Evolutionary conservation across 1,140 invertebrate genomes (phyloP), one percentile per base, ranked within the genome.

Genomic region (Lucilia cuprina): DNA sequence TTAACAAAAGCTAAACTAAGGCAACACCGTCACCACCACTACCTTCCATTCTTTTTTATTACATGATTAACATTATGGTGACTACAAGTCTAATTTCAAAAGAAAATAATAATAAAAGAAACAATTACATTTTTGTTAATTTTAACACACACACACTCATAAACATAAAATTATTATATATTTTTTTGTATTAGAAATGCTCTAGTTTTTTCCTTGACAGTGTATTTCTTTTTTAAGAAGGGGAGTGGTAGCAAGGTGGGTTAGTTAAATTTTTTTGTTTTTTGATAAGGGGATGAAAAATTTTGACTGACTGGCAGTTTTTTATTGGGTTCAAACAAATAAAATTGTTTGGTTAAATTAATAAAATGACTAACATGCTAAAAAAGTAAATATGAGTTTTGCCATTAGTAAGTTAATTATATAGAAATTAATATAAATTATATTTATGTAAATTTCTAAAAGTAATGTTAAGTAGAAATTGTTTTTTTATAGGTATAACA

Each of bases 281-380:
- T 77, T 14, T 41, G 41, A 41, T 55, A 13, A n/a, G 50, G 50
- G 50, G 50, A 17, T 55, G 50, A 55, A 55, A 55, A 41, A 10
- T 30, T 41, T 41, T 55, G 50, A 55, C 50, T 55, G 17, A 55
- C 50, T 55, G 50, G 50, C 50, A 55, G 7, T 41, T 41, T 41
- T 41, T 41, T 41, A 7, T 41, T 41, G 41, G 10, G 5, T 41
- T 41, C 41, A 41, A 41, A 55, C 50, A 55, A n/a, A 55, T 12
- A 55, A 30, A 65, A 41, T 19, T 77, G 34, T 77, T 77, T 77
- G 74, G 74, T 77, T 77, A 77, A 34, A n/a, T 55, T 55, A n/a
- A 17, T 14, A 55, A 49, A 55, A 55, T 55, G 50, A 55, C 50
- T 55, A 55, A 55, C 12, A 55, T 17, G 3, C 50, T n/a, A 55